Evolutionary conservation across 2,888 invertebrate species (phyloP).

Genomic region (Autographa gamma): DNA sequence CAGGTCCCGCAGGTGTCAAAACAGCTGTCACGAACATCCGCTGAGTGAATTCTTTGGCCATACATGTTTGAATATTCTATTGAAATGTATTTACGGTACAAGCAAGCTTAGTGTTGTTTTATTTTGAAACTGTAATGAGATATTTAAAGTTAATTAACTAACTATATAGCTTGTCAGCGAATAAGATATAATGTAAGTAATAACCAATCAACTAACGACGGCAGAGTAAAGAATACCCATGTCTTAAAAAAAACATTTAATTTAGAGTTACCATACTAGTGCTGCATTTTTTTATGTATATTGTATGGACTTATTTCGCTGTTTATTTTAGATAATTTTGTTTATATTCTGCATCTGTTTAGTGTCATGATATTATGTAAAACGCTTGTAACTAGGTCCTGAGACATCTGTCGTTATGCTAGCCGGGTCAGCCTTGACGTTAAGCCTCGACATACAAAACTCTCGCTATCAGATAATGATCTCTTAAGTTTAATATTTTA

Average conservation of each 20-base stretch:
- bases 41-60: conserved; percentile 32
- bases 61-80: conserved; percentile 19
- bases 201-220: no score
- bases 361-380: conserved; percentile 19
- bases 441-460: conserved; percentile 52
- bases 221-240: background rate
- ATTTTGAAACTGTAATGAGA: background rate
- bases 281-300: no score
- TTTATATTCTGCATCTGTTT: background rate
- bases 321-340: background rate
- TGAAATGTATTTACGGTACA: conserved; percentile 10
- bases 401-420: conserved; percentile 41
- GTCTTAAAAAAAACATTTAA: background rate
- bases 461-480: conserved; percentile 30
- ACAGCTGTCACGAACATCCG: conserved; percentile 48
- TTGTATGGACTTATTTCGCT: no score
- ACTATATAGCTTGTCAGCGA: no score
- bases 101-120: background rate
- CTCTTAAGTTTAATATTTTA: background rate
- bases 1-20: conserved; percentile 46
- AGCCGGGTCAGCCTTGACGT: conserved; percentile 29
- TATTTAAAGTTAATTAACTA: no score
- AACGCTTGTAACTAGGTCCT: conserved; percentile 34
- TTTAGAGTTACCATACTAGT: background rate
- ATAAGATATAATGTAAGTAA: no score